Base-by-base conservation (phyloP, 1,140 invertebrate species). In the Episyrphus balteatus region DNA sequence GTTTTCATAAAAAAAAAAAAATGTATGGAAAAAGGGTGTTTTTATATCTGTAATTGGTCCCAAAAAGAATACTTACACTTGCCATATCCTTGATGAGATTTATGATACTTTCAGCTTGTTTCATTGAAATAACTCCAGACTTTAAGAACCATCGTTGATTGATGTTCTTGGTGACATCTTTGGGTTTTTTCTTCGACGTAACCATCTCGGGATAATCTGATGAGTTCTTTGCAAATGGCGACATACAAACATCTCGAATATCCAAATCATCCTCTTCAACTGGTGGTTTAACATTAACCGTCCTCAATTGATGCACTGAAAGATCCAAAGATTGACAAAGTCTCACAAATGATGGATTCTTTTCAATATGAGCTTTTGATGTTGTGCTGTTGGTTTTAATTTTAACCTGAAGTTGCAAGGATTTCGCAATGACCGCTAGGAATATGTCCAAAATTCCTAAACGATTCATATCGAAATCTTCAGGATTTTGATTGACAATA, bases 81-180 rank as follows among this genome's bases (percentile, higher is more conserved):
- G 88, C 83, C 87, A 98, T 91, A 63, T 98, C 92, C 50, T 86
- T 82, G 1, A 98, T 76, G 3, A 98, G 75, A 43, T 80, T 78
- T 21, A 93, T 88, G 26, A 96, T 90, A 40, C 86, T 82, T 68
- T 91, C 84, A 5, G 92, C 88, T 41, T 94, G 77, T 63, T 89
- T 87, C 48, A 82, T 76, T 8, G 82, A 80, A 53, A 91, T 87
- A 40, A 77, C 75, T 1, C 92, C 92, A 26, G 21, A 26, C 51
- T 84, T 75, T 50, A 95, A 72, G 80, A 89, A 96, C 92, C 92
- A 95, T 40, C 65, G 55, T n/a, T 68, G 64, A 44, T 68, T 68
- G 1, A 68, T 49, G 53, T 68, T 68, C 14, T 63, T 50, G 8
- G 59, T 59, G 52, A 52, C 31, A 57, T 58, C 45, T 56, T 48